These are phyloP conservation scores for Xenopus laevis DNA, from an alignment of 2,113 vertebrate species.

Conservation along the genomic window DNA sequence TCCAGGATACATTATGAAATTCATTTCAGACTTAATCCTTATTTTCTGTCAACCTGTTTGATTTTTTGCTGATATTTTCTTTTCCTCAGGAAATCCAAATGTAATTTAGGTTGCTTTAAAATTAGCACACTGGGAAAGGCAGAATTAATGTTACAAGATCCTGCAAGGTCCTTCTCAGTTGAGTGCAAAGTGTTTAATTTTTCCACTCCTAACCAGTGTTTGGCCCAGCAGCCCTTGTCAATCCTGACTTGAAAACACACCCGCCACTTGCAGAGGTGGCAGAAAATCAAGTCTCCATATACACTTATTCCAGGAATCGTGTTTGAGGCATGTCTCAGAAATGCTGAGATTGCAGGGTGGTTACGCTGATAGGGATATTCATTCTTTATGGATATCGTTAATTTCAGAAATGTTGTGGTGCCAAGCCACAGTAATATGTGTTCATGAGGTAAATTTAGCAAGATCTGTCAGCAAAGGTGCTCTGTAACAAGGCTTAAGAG, in stretches of 20 bases:
- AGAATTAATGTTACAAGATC: background rate
- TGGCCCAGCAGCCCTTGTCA: slow-evolving; percentile 8
- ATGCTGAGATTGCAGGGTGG: slow-evolving; percentile 35
- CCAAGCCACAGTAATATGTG: slow-evolving; percentile 36
- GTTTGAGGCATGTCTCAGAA: slow-evolving; percentile 29
- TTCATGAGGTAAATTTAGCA: slow-evolving; percentile 20
- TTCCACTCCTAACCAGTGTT: background rate
- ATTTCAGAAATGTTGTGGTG: slow-evolving; percentile 38
- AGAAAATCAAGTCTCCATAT: slow-evolving; percentile 33
- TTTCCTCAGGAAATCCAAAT: background rate
- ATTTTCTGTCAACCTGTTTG: background rate
- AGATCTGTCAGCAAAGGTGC: background rate
- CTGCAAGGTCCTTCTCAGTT: background rate
- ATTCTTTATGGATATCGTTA: slow-evolving; percentile 40
- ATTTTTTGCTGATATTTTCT: too few species aligned
- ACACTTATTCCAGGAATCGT: slow-evolving; percentile 38
- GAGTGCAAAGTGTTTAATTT: background rate
- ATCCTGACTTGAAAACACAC: slow-evolving; percentile 19
- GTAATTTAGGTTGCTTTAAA: background rate
- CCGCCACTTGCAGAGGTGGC: slow-evolving; percentile 29
- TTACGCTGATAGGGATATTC: slow-evolving; percentile 31
- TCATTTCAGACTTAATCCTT: slow-evolving; percentile 4
- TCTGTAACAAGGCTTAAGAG: background rate
- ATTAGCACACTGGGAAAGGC: background rate
- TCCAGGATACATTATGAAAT: background rate